Percentiles rank a stretch among this genome's conserved stretches.
Conservation (phyloP, 2,797 vertebrate species). For the Anguilla marmorata region DNA sequence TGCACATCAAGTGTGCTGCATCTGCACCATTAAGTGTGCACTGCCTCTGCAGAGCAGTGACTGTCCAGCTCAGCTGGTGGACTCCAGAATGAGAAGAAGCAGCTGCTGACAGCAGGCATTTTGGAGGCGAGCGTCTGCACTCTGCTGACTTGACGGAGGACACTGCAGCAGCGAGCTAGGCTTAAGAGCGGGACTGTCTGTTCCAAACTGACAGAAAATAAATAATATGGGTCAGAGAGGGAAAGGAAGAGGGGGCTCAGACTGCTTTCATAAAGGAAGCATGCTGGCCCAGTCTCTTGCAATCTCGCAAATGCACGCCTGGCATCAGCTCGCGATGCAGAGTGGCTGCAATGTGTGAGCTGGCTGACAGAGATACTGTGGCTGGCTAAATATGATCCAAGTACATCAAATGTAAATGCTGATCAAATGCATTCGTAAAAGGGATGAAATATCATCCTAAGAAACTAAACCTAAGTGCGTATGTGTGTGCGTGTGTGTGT, state of each 20-base stretch:
- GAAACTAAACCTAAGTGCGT: not conserved
- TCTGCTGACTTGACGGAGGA: not conserved
- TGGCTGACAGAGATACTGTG: not conserved
- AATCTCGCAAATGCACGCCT: not conserved
- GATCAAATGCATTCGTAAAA: not conserved
- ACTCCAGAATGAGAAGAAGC: not conserved
- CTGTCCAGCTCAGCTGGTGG: not conserved
- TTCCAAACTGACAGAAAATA: slow-evolving; percentile 3
- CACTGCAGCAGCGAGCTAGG: not conserved
- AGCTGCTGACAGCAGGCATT: not conserved
- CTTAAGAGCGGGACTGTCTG: not conserved
- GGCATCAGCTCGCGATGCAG: not conserved
- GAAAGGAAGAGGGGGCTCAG: not conserved
- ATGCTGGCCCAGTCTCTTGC: not conserved
- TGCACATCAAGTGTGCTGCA: not conserved
- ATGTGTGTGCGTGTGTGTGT: not conserved
- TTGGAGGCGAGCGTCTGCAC: not conserved
- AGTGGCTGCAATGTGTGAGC: not conserved
- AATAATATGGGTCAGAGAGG: slow-evolving; percentile 7
- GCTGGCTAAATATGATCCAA: not conserved
- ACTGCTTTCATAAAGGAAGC: not conserved
- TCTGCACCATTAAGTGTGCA: not conserved
- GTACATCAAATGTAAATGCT: not conserved
- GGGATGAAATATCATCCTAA: not conserved
- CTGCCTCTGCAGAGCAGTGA: not conserved